phyloP scores from a whole-genome alignment of 2,113 vertebrate genomes.

The Okapia johnstoni region DNA sequence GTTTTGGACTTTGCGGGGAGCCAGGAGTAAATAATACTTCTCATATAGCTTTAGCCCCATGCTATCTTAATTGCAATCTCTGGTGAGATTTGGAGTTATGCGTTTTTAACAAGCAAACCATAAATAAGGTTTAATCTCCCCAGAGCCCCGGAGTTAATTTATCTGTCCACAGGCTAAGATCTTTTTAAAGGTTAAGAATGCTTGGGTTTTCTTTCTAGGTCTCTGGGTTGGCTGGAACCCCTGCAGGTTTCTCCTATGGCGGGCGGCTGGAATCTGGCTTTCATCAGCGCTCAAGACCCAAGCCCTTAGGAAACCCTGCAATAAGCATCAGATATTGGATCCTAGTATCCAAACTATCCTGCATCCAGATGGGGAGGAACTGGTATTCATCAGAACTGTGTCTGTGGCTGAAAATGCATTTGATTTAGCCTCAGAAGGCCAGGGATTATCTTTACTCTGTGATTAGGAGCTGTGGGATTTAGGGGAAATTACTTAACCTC shows the following conservation, averaged over 20 bases:
- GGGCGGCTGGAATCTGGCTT: slow-evolving; percentile 51
- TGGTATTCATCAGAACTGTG: neutral
- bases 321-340: neutral
- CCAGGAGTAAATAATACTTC: slow-evolving; percentile 71
- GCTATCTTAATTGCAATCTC: slow-evolving; percentile 78
- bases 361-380: neutral
- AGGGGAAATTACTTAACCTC: neutral
- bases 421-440: neutral
- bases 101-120: slow-evolving; percentile 78
- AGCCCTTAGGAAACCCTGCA: slow-evolving; percentile 3
- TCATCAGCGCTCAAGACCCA: slow-evolving; percentile 48
- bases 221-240: slow-evolving; percentile 44
- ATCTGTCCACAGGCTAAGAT: slow-evolving; percentile 77
- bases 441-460: neutral
- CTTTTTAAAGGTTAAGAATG: slow-evolving; percentile 77
- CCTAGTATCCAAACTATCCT: neutral
- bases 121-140: slow-evolving; percentile 77
- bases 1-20: slow-evolving; percentile 63
- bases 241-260: slow-evolving; percentile 41
- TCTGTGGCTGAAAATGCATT: neutral
- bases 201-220: slow-evolving; percentile 69
- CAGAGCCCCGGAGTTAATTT: slow-evolving; percentile 75
- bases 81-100: slow-evolving; percentile 75
- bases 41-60: slow-evolving; percentile 61
- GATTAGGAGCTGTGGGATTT: neutral